Conservation (phyloP, 2,113 vertebrate genomes). For the Himantopus leucocephalus region DNA sequence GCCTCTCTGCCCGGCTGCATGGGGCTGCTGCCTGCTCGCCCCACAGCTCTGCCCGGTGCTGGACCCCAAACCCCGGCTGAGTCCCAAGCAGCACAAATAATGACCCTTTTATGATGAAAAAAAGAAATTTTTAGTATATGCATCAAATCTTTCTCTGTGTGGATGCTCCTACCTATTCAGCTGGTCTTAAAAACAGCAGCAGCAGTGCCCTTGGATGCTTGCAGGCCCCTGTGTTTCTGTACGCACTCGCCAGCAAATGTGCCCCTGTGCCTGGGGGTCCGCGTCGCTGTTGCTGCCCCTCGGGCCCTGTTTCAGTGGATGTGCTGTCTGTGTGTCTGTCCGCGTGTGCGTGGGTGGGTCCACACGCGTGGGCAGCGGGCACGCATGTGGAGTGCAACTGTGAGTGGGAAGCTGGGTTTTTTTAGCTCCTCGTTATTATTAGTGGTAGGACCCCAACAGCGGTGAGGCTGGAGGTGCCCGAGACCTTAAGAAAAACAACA, state of each 20-base stretch:
- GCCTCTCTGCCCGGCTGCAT: too few relatives aligned
- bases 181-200: background rate
- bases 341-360: background rate
- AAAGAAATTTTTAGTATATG: background rate
- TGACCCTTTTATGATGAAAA: background rate
- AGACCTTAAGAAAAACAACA: conserved; percentile 39
- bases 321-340: background rate
- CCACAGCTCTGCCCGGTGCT: background rate
- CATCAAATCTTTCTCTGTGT: background rate
- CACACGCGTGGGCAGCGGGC: background rate
- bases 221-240: background rate
- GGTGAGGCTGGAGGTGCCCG: background rate
- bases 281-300: background rate
- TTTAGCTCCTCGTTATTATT: conserved; percentile 3
- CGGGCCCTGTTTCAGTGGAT: background rate
- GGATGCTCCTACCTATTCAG: background rate
- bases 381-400: background rate
- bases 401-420: background rate
- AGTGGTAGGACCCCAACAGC: background rate
- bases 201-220: background rate
- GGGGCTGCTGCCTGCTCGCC: background rate
- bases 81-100: background rate
- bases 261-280: background rate
- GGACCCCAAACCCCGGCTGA: background rate
- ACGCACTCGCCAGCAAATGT: fast-evolving